Base-by-base conservation (phyloP, 35 echinoderm and acorn worm species). In the Apostichopus japonicus region DNA sequence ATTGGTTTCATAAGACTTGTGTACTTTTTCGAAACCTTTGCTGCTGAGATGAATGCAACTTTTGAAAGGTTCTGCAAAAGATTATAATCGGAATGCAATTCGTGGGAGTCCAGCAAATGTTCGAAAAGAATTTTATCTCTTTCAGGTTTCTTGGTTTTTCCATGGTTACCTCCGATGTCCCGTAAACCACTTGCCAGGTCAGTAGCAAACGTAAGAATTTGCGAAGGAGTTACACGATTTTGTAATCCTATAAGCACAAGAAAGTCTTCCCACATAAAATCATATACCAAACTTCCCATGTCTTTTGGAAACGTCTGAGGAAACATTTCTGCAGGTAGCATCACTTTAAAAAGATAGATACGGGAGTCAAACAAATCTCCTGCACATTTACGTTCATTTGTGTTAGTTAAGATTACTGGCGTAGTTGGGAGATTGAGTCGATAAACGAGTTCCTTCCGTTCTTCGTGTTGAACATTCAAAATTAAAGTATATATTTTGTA, bases 181-280 rank as follows among this genome's bases (percentile, higher is more conserved):
- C 11, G 17, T 52, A 13, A 27, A 23, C 58, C 19, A 24, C 13
- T 19, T 77, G 33, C 51, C 11, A 91, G 21, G 10, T 77, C 54
- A 16, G 77, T 19, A 6, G 75, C 89, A 91, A 91, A 91, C 4
- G 53, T 79, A 2, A 91, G 11, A 56, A 91, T 55, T 24, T 91
- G 14, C 16, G 17, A 22, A 5, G 52, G 22, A 8, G 44, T 55
- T 6, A 91, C 70, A 27, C 55, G 15, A 23, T 8, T 77, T 56
- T 79, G 67, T 16, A 91, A 15, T 21, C 89, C 89, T 51, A 78
- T 21, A 0, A 55, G 14, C 5, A 14, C 5, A 72, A 72, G 67
- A 72, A 72, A 1, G 8, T 9, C 5, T 72, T 19, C 5, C 21
- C 89, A 44, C 3, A 53, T 23, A 44, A 78, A 91, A 5, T 23